Evolutionary conservation across 2,888 invertebrate species (phyloP), one percentile per base, ranked within the genome.

Genomic region (Andricus curvator): DNA sequence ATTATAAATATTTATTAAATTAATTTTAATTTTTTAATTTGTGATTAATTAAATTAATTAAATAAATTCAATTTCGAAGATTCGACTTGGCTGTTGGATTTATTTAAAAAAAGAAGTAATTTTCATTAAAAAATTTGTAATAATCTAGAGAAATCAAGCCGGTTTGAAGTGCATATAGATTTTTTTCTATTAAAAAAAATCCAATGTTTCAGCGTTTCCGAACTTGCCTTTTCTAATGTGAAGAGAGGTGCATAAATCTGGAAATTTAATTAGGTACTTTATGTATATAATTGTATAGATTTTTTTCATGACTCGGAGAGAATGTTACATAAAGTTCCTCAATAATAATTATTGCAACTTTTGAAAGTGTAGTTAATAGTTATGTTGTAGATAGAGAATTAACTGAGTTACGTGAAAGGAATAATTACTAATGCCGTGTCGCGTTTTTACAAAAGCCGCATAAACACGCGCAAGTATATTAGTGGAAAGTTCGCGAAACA

Each of bases 371-470:
- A 44, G 37, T 37, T 37, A 37, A 37, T 70, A 74, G 37, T 56
- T 74, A 29, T 37, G 48, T 29, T 25, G 70, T 29, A 29, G 74
- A 37, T 51, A 74, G 74, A n/a, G 56, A 74, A 74, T 60, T 56
- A 74, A 60, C 29, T 74, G 56, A 37, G n/a, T 74, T 74, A 74
- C 56, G 56, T 29, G 51, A 56, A 74, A 74, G 51, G 74, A 51
- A 74, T 74, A 74, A 74, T 74, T 74, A 74, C 56, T 74, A 56
- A 74, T 74, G 33, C 74, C n/a, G 22, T 74, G n/a, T 51, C 56
- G 33, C 56, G 74, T 74, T 74, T 74, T 74, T 74, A 74, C 33
- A n/a, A 56, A 74, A 29, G 51, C 22, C 33, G 56, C 29, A 29
- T 51, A 74, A 56, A 74, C 15, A 74, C 33, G 56, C 6, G 37